Evolutionary conservation across 2,888 invertebrate species (phyloP).

Genomic region (Tiliacea citrago): DNA sequence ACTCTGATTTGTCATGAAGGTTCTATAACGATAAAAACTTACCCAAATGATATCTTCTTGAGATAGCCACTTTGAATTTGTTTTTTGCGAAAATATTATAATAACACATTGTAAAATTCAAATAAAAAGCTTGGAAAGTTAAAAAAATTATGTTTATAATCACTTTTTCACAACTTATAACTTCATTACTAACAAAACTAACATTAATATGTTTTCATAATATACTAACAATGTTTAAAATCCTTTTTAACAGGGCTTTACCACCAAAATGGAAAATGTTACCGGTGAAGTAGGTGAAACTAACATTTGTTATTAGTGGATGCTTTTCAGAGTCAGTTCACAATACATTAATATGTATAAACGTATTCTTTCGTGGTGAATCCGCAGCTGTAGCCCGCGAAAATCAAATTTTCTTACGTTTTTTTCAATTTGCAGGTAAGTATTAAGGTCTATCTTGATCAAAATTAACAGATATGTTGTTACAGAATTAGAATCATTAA

Average conservation of each 20-base stretch:
- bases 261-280: slow-evolving; percentile 88
- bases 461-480: too few relatives aligned
- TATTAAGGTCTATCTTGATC: too few relatives aligned
- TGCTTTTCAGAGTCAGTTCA: slow-evolving; percentile 37
- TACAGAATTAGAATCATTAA: too few relatives aligned
- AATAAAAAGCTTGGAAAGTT: background rate
- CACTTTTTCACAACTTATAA: background rate
- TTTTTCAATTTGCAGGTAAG: too few relatives aligned
- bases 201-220: slow-evolving; percentile 1
- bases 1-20: background rate
- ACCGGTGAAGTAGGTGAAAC: slow-evolving; percentile 85
- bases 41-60: background rate
- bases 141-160: background rate
- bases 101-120: background rate
- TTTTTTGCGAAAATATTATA: background rate
- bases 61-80: background rate
- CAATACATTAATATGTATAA: background rate
- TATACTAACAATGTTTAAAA: slow-evolving; percentile 67
- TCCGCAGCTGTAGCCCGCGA: too few relatives aligned
- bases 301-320: slow-evolving; percentile 60
- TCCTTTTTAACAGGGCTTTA: slow-evolving; percentile 83
- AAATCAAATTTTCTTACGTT: too few relatives aligned
- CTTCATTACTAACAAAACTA: slow-evolving; percentile 31
- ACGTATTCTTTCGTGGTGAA: too few relatives aligned
- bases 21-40: background rate